Evolutionary conservation across 2,113 vertebrate genomes (phyloP).

Genomic region (Egretta garzetta): DNA sequence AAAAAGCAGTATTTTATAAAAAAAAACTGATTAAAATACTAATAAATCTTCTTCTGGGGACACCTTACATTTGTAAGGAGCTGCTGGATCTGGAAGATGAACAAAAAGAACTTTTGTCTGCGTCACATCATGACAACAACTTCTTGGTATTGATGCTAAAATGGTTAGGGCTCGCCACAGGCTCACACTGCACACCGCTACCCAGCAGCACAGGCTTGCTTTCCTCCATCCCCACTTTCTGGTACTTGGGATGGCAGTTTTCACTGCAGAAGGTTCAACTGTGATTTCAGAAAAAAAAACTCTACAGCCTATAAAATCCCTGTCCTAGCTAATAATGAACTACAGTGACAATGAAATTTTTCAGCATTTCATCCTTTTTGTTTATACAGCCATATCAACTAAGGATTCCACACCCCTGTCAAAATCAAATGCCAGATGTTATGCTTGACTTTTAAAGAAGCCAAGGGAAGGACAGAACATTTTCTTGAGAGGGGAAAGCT

Average conservation of each 20-base stretch:
- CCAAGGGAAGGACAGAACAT: not conserved
- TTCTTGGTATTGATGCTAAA: not conserved
- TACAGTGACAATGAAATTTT: not conserved
- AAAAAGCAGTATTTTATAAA: not conserved
- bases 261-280: not conserved
- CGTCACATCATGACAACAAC: not conserved
- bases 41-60: not conserved
- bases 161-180: not conserved
- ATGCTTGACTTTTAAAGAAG: not conserved
- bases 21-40: not conserved
- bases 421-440: not conserved
- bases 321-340: not conserved
- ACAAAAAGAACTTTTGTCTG: not conserved
- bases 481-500: not conserved
- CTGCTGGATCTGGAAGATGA: not conserved
- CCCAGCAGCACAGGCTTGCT: not conserved
- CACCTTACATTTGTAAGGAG: not conserved
- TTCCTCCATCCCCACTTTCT: not conserved
- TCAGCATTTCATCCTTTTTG: not conserved
- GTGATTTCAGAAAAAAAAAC: not conserved
- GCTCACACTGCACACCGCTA: not conserved
- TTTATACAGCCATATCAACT: not conserved
- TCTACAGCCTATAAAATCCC: not conserved
- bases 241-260: not conserved
- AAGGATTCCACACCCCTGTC: not conserved